Evolutionary conservation across 1,140 invertebrate genomes (phyloP).

Genomic region (Mercenaria mercenaria): DNA sequence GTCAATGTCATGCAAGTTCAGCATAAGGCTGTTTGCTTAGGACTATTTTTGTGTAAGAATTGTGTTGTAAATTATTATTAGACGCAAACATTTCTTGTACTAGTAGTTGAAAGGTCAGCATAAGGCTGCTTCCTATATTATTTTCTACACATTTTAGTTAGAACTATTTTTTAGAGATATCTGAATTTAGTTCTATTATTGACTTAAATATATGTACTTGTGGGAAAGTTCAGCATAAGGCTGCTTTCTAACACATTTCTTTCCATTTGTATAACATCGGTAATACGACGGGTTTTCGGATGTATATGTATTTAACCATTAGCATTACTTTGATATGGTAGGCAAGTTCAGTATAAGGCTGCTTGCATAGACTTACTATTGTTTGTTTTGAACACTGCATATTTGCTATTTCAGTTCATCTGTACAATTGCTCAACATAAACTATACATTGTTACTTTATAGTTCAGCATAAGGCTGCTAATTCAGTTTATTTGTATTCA

Average conservation of each 20-base stretch:
- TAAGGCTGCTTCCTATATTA: neutral
- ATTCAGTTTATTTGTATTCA: too few relatives aligned
- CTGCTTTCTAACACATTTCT: neutral
- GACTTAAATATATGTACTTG: neutral
- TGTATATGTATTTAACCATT: neutral
- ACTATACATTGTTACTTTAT: too few relatives aligned
- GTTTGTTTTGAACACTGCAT: neutral
- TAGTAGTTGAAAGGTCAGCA: neutral
- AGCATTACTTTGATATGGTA: neutral
- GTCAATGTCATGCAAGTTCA: neutral
- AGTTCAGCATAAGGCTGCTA: slow-evolving; percentile 8
- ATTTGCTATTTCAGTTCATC: neutral
- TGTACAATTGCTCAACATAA: neutral
- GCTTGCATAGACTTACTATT: neutral
- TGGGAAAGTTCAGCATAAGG: neutral
- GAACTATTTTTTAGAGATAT: neutral
- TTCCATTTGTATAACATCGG: neutral
- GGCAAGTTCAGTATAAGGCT: neutral
- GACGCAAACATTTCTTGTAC: too few relatives aligned
- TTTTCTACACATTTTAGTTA: neutral
- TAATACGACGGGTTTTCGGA: too few relatives aligned
- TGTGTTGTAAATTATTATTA: too few relatives aligned
- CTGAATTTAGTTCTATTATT: neutral
- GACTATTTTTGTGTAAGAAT: neutral
- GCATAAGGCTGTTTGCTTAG: neutral